Evolutionary conservation across 2,888 invertebrate species (phyloP).

Genomic region (Sphinx pinastri): DNA sequence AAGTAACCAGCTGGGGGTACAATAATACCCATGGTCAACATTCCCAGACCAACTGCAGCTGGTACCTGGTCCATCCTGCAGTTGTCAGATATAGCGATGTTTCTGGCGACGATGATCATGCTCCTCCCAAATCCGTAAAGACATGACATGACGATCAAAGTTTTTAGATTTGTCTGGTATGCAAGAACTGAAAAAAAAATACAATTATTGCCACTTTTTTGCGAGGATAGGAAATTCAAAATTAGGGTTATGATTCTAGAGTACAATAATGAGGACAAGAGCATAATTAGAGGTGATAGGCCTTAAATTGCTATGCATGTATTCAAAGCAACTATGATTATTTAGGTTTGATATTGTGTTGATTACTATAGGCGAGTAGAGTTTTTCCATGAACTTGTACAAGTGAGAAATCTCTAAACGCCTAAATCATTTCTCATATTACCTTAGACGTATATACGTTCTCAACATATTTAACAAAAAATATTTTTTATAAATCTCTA

Average conservation of each 20-base stretch:
- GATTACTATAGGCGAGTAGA: too few relatives aligned
- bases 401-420: too few relatives aligned
- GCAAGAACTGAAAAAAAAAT: constrained; percentile 81
- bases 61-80: constrained; percentile 84
- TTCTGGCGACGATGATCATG: constrained; percentile 89
- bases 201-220: neutral
- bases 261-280: too few relatives aligned
- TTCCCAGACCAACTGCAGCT: constrained; percentile 88
- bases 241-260: too few relatives aligned
- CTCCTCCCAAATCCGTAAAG: constrained; percentile 89
- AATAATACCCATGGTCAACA: constrained; percentile 88
- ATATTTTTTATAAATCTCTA: neutral
- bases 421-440: too few relatives aligned
- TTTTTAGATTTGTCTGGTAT: constrained; percentile 80
- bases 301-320: too few relatives aligned
- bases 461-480: neutral
- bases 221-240: neutral
- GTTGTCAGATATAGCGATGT: constrained; percentile 87
- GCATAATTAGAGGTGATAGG: too few relatives aligned
- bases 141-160: constrained; percentile 82
- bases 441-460: too few relatives aligned
- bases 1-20: constrained; percentile 87
- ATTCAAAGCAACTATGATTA: too few relatives aligned
- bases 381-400: too few relatives aligned
- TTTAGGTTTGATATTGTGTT: too few relatives aligned